phyloP scores from a whole-genome alignment of 2,113 vertebrate genomes.

The Condylura cristata region DNA sequence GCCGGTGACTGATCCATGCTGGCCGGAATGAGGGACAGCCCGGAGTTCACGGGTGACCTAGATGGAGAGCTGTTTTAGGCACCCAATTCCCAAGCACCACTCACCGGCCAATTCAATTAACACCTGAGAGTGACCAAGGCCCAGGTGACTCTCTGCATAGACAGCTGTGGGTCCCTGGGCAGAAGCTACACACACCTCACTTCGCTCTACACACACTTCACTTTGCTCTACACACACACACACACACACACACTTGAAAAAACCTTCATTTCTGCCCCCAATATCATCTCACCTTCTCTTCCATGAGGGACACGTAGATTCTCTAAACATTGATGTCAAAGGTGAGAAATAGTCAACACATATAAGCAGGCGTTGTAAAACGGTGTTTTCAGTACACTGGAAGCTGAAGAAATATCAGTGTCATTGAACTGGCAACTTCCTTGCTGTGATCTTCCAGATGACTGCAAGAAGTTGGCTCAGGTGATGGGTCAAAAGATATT shows the following conservation, averaged over 20 bases:
- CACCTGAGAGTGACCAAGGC: background rate
- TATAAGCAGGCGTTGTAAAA: background rate
- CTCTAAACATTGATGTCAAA: background rate
- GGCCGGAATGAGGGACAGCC: rapidly evolving
- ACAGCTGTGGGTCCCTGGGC: background rate
- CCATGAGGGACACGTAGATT: background rate
- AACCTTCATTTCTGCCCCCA: background rate
- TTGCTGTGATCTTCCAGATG: slow-evolving; percentile 34
- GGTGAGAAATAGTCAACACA: background rate
- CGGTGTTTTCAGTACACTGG: background rate
- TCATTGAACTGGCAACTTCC: background rate
- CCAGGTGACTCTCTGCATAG: background rate
- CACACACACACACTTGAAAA: background rate
- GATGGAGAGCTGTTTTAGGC: background rate
- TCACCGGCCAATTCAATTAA: background rate
- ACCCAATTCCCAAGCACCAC: background rate
- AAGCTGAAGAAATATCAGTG: background rate
- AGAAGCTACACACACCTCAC: too few relatives aligned
- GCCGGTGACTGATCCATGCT: rapidly evolving
- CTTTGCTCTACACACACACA: too few relatives aligned
- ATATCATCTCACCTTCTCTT: background rate
- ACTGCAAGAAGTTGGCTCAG: background rate
- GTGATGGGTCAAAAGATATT: background rate
- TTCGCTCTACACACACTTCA: too few relatives aligned
- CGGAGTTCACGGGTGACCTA: background rate